Evolutionary conservation across 2,888 invertebrate genomes (phyloP).

Genomic region (Cataglyphis livida): DNA sequence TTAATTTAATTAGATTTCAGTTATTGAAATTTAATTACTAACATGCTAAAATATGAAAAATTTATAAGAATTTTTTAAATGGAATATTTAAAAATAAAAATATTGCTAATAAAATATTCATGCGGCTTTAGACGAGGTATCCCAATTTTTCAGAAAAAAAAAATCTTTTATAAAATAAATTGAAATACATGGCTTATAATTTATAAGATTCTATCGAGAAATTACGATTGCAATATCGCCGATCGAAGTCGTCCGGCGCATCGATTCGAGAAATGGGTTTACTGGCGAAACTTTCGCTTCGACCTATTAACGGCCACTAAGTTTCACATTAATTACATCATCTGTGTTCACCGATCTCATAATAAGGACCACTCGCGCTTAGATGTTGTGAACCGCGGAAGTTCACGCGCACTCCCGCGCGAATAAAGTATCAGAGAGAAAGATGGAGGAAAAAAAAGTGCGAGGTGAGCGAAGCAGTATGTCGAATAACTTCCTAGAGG

Average conservation of each 20-base stretch:
- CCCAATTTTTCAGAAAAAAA: neutral
- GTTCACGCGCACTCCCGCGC: constrained; percentile 32
- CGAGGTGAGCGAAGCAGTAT: constrained; percentile 65
- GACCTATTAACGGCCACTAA: constrained; percentile 3
- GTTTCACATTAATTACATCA: constrained; percentile 53
- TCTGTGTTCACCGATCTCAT: constrained; percentile 7
- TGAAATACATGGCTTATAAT: neutral
- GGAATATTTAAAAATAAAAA: neutral
- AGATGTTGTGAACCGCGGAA: constrained; percentile 43
- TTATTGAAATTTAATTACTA: neutral
- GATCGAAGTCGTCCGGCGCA: neutral
- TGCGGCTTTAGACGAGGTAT: neutral
- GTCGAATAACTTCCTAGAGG: constrained; percentile 83
- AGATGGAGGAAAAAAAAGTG: constrained; percentile 48
- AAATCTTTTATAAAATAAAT: neutral
- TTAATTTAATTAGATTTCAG: neutral
- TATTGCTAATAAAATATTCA: neutral
- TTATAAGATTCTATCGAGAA: constrained; percentile 4
- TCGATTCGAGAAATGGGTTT: constrained; percentile 11
- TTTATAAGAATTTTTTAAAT: neutral
- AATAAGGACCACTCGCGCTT: constrained; percentile 26
- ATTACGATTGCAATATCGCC: neutral
- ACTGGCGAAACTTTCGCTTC: constrained; percentile 31
- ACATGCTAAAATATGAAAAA: neutral
- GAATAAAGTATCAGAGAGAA: constrained; percentile 32